Percentiles rank a stretch among this genome's conserved stretches.
phyloP scores from a whole-genome alignment of 2,797 vertebrate species.

The Fratercula arctica region DNA sequence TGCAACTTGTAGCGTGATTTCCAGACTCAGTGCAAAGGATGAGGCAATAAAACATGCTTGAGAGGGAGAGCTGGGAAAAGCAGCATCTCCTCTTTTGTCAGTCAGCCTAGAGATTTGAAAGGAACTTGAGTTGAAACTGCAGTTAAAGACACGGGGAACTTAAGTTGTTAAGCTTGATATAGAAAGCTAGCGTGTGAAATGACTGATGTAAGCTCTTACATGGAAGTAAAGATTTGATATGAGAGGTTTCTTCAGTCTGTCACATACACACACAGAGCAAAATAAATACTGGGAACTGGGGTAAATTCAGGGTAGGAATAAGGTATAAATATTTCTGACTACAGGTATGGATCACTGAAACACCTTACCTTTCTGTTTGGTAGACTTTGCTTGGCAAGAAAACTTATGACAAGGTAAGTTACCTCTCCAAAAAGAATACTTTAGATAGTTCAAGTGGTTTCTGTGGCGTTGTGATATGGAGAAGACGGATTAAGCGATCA shows the following conservation, averaged over 20 bases:
- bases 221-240: not conserved
- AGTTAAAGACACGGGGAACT: not conserved
- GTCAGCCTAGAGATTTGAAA: not conserved
- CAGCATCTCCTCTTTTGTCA: not conserved
- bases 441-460: not conserved
- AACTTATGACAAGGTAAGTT: not conserved
- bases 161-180: not conserved
- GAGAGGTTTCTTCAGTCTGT: not conserved
- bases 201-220: not conserved
- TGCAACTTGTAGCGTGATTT: not conserved
- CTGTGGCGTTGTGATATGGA: not conserved
- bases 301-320: not conserved
- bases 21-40: not conserved
- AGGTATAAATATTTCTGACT: not conserved
- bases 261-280: not conserved
- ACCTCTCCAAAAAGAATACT: not conserved
- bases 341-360: not conserved
- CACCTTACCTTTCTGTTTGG: not conserved
- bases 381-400: not conserved
- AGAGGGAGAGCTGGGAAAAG: not conserved
- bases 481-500: not conserved
- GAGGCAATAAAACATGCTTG: not conserved
- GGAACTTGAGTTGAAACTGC: not conserved
- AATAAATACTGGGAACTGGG: not conserved
- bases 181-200: not conserved